Base-by-base conservation (phyloP, 2,113 vertebrate species). In the Oncorhynchus gorbuscha region DNA sequence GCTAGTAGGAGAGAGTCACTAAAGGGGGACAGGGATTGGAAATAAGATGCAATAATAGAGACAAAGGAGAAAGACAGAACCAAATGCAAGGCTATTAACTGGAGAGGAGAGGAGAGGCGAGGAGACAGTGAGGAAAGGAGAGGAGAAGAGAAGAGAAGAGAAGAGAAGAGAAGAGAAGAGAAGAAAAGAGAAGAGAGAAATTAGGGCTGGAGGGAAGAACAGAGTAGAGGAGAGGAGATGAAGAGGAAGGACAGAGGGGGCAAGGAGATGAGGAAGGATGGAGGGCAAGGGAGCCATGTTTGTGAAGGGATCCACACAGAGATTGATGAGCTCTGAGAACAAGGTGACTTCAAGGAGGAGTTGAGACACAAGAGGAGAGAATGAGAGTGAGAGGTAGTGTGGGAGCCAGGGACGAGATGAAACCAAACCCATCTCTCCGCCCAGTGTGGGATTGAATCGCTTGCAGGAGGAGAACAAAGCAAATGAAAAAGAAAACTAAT, bases 341-440 rank as follows among this genome's bases (percentile, higher is more conserved):
- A 94, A 94, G 92, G 90, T 92, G 92, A 93, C 89, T 89, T 86
- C 80, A 86, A 91, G 83, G 73, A 78, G 28, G 67, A 66, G 18
- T 22, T 14, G 64, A 73, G 67, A n/a, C 59, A 45, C 30, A 22
- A 62, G 76, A 79, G 51, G 70, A 62, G 64, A 67, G 32, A 82
- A 79, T 68, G 78, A 73, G 55, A 79, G 77, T 78, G 68, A 45
- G 79, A n/a, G 69, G 20, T 35, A 78, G 65, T 68, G 32, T 66
- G 20, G 26, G 71, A 74, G 69, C 65, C 35, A 71, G 13, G 70
- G 71, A 64, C 22, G 32, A 48, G 9, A 49, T 45, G 9, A 70
- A 32, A 39, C 20, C 20, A 70, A 7, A 20, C 6, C 14, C 20
- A 45, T 72, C 78, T 76, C 48, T 71, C 22, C 77, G 14, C 74